Percentiles rank a stretch among this genome's conserved stretches.
Evolutionary conservation across 2,113 vertebrate species (phyloP).

Genomic region (Vanacampus margaritifer): DNA sequence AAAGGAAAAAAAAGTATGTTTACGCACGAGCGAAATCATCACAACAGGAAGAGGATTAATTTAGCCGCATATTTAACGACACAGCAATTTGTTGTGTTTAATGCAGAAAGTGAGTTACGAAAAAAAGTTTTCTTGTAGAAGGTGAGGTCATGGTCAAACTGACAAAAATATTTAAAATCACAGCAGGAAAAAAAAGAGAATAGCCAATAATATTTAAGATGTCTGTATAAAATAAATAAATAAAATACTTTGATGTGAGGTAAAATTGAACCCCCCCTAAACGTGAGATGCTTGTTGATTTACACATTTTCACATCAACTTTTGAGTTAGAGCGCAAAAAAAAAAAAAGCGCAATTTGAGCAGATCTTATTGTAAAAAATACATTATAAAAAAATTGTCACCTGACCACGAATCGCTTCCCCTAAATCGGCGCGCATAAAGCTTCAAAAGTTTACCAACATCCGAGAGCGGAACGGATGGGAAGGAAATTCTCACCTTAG

Average conservation of each 20-base stretch:
- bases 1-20: background rate
- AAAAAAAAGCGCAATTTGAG: too few species aligned
- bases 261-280: too few species aligned
- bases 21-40: background rate
- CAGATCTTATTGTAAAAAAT: too few species aligned
- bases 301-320: background rate
- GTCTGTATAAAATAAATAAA: background rate
- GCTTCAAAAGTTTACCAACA: conserved; percentile 51
- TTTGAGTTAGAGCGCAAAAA: background rate
- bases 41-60: background rate
- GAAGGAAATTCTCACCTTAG: conserved; percentile 52
- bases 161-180: background rate
- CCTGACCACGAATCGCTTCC: conserved; percentile 23
- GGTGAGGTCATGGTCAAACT: background rate
- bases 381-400: background rate
- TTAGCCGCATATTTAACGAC: background rate
- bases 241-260: background rate
- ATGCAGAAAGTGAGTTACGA: background rate
- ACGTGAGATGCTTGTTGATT: background rate
- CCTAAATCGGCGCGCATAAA: conserved; percentile 32
- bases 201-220: background rate
- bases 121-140: background rate
- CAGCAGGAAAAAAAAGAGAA: background rate
- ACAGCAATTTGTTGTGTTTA: background rate
- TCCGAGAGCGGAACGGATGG: conserved; percentile 1